Percentiles rank a stretch among this genome's conserved stretches.
Evolutionary conservation across 2,888 invertebrate species (phyloP).

Genomic region (Tenthredo livida): DNA sequence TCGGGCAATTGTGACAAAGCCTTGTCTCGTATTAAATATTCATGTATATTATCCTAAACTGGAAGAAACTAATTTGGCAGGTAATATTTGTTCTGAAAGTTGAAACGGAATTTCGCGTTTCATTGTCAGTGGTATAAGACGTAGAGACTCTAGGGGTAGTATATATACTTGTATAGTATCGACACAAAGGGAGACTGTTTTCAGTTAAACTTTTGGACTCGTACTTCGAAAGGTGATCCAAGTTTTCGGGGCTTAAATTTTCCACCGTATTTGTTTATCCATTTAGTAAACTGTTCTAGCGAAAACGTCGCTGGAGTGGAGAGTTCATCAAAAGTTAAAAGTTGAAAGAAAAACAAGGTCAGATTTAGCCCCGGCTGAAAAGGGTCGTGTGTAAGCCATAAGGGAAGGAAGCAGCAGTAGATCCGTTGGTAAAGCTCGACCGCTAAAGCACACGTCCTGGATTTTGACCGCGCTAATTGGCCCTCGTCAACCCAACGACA

Average conservation of each 20-base stretch:
- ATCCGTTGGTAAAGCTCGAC: neutral
- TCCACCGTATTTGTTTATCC: conserved; percentile 18
- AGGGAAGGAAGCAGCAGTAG: neutral
- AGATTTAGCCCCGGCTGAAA: neutral
- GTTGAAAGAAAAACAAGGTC: conserved; percentile 13
- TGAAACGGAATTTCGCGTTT: neutral
- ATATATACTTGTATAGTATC: too few relatives aligned
- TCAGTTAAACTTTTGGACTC: neutral
- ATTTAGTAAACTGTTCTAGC: conserved; percentile 3
- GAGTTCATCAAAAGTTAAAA: conserved; percentile 32
- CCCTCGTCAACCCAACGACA: conserved; percentile 5
- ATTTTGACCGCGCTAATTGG: conserved; percentile 13
- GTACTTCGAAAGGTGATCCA: conserved; percentile 14
- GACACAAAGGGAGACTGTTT: neutral
- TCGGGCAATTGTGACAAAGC: neutral
- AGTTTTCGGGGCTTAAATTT: neutral
- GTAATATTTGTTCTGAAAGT: conserved; percentile 13
- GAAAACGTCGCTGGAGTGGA: neutral
- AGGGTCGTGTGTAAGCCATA: neutral
- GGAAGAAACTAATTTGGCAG: neutral
- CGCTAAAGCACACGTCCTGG: neutral
- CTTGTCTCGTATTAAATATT: neutral
- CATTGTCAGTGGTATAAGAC: neutral
- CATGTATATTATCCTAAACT: neutral
- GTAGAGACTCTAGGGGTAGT: neutral